Percentiles rank a stretch among this genome's conserved stretches.
Conservation (phyloP, 2,113 vertebrate species). For the Brienomyrus longianalis region DNA sequence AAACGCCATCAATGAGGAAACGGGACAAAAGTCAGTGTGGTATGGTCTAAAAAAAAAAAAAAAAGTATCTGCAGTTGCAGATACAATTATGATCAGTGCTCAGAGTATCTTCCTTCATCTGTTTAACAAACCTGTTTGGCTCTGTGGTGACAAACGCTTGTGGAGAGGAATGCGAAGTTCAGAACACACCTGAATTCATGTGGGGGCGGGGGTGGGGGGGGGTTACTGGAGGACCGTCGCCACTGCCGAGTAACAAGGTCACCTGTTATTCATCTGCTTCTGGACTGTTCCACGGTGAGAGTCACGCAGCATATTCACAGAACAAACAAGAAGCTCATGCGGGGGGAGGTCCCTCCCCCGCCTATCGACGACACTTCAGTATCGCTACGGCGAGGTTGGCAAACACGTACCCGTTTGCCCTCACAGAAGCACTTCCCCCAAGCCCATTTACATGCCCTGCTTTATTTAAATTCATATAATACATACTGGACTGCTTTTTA, state of each 20-base stretch:
- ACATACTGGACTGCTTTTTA: too few species aligned
- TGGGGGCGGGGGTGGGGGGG: neutral
- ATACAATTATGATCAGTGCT: neutral
- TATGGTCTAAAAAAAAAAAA: neutral
- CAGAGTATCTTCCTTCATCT: neutral
- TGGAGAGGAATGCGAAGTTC: neutral
- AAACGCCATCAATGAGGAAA: neutral
- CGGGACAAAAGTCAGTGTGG: neutral
- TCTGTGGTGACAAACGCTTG: neutral
- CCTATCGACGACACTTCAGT: neutral
- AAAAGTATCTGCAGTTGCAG: neutral
- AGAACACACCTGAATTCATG: neutral
- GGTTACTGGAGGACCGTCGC: neutral
- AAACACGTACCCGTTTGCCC: neutral
- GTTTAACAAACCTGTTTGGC: slow-evolving; percentile 17
- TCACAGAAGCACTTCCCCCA: neutral
- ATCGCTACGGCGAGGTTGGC: neutral
- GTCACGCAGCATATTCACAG: neutral
- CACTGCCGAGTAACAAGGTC: slow-evolving; percentile 12
- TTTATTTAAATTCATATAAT: neutral
- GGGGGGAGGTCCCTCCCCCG: neutral
- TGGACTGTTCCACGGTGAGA: neutral
- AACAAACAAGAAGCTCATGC: neutral
- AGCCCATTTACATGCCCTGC: neutral
- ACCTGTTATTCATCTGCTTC: slow-evolving; percentile 7